phyloP scores from a whole-genome alignment of 2,113 vertebrate genomes.

The Mustela lutreola region DNA sequence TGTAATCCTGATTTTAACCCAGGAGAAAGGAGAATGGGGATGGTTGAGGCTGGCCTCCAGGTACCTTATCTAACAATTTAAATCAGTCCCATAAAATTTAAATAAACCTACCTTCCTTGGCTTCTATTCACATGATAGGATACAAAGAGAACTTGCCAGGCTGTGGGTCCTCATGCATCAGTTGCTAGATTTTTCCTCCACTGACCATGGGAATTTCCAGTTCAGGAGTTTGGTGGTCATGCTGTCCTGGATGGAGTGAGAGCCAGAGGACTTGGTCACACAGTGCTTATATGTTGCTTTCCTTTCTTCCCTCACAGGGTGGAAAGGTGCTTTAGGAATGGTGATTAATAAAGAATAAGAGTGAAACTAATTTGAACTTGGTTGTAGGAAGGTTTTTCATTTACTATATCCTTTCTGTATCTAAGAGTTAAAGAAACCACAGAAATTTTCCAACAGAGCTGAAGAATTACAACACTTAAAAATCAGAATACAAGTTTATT shows the following conservation, averaged over 20 bases:
- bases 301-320: not conserved
- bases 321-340: not conserved
- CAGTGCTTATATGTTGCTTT: not conserved
- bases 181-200: not conserved
- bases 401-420: slow-evolving; percentile 37
- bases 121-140: not conserved
- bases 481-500: not conserved
- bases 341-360: not conserved
- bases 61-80: not conserved
- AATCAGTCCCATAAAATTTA: not conserved
- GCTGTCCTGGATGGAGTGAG: not conserved
- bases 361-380: slow-evolving; percentile 49
- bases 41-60: not conserved
- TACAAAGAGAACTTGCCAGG: not conserved
- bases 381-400: not conserved
- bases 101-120: not conserved
- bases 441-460: not conserved
- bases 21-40: not conserved
- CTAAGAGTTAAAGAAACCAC: slow-evolving; percentile 19
- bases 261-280: not conserved
- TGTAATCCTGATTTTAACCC: not conserved
- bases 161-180: not conserved
- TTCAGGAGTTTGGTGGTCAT: not conserved
- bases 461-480: not conserved
- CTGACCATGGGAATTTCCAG: not conserved